Percentiles rank a stretch among this genome's conserved stretches.
These are phyloP conservation scores for Ecdyonurus torrentis DNA, from an alignment of 2,888 invertebrate genomes.

Conservation along the genomic window DNA sequence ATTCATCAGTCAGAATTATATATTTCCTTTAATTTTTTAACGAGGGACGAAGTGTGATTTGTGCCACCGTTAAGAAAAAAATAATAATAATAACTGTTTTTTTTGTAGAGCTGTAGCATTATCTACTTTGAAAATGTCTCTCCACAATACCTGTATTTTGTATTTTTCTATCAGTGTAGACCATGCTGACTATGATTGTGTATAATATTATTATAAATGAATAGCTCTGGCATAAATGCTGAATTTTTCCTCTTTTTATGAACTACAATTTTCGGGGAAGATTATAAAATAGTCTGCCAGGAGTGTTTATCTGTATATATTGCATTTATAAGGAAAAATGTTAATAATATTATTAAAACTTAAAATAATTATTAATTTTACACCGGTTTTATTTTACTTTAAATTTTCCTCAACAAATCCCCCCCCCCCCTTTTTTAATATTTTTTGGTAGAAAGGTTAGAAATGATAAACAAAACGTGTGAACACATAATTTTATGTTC, in stretches of 20 bases:
- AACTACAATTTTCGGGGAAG: not conserved
- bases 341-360: conserved; percentile 10
- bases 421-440: too few relatives aligned
- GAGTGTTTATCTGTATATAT: conserved; percentile 10
- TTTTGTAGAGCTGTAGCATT: conserved; percentile 3
- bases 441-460: too few relatives aligned
- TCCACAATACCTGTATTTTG: conserved; percentile 11
- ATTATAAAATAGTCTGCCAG: conserved; percentile 9
- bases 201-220: conserved; percentile 3
- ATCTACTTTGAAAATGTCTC: conserved; percentile 9
- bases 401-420: too few relatives aligned
- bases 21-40: not conserved
- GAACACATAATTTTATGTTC: too few relatives aligned
- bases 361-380: conserved; percentile 9
- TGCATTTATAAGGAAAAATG: conserved; percentile 10
- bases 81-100: not conserved
- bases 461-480: too few relatives aligned
- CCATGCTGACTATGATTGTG: conserved; percentile 4
- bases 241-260: conserved; percentile 8
- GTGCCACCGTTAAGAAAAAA: conserved; percentile 9
- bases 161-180: conserved; percentile 11
- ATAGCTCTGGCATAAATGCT: conserved; percentile 11
- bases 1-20: not conserved
- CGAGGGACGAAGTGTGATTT: conserved; percentile 6
- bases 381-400: too few relatives aligned